These are phyloP conservation scores for Spialia ferax DNA, from an alignment of 2,888 invertebrate genomes.

Conservation along the genomic window DNA sequence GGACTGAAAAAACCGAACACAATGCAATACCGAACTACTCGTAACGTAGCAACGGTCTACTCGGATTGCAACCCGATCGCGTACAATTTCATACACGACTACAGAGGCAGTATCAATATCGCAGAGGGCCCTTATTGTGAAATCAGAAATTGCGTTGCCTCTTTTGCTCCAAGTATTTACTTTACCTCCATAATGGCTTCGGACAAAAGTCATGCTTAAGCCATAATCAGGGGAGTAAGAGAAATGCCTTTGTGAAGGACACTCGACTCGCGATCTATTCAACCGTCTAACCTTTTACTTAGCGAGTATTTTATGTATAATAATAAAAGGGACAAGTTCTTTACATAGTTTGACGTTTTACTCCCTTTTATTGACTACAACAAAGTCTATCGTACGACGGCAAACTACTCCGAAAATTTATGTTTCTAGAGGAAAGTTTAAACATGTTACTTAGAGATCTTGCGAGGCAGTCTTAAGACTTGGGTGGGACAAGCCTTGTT, in stretches of 20 bases:
- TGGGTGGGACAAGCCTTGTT: slow-evolving; percentile 11
- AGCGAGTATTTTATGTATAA: slow-evolving; percentile 51
- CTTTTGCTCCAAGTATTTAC: slow-evolving; percentile 38
- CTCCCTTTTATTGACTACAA: slow-evolving; percentile 63
- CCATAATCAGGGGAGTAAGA: slow-evolving; percentile 58
- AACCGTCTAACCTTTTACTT: slow-evolving; percentile 59
- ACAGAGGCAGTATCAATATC: slow-evolving; percentile 41
- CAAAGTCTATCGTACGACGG: slow-evolving; percentile 59
- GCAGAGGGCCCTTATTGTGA: slow-evolving; percentile 42
- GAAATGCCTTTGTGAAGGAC: slow-evolving; percentile 42
- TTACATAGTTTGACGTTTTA: slow-evolving; percentile 57
- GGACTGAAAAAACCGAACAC: slow-evolving; percentile 13
- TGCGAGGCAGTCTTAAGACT: background rate
- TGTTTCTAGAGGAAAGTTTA: slow-evolving; percentile 47
- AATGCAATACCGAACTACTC: background rate
- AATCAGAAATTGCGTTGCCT: slow-evolving; percentile 42
- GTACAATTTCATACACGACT: slow-evolving; percentile 38
- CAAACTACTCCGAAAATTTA: slow-evolving; percentile 65
- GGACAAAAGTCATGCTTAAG: slow-evolving; percentile 50
- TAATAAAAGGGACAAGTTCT: slow-evolving; percentile 55
- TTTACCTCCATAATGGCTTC: slow-evolving; percentile 42
- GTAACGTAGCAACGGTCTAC: slow-evolving; percentile 22
- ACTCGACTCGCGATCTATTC: slow-evolving; percentile 54
- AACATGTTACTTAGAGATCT: slow-evolving; percentile 7
- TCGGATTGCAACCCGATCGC: slow-evolving; percentile 25